Conservation (phyloP, 2,113 vertebrate genomes). For the Motacilla tschutschensis region DNA sequence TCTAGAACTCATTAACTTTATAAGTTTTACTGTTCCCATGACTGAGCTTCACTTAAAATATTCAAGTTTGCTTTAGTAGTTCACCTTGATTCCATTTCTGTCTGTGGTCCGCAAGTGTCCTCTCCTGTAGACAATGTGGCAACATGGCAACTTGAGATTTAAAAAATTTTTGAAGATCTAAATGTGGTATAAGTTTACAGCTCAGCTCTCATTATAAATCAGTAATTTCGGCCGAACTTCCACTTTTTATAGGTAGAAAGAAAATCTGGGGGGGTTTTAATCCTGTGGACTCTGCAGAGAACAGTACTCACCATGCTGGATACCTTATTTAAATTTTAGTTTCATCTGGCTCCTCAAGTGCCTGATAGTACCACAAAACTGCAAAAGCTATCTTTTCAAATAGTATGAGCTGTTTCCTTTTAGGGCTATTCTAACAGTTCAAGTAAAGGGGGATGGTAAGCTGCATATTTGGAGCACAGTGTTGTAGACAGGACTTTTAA, state of each 20-base stretch:
- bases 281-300: accelerated
- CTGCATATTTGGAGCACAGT: background rate
- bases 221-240: background rate
- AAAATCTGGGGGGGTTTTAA: background rate
- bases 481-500: background rate
- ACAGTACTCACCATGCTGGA: background rate
- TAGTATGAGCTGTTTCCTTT: background rate
- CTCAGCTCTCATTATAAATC: background rate
- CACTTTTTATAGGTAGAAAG: background rate
- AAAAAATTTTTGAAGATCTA: background rate
- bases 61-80: conserved; percentile 48
- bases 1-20: conserved; percentile 82
- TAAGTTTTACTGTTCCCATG: conserved; percentile 75
- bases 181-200: background rate
- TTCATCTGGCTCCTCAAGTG: background rate
- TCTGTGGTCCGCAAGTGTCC: conserved; percentile 3
- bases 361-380: background rate
- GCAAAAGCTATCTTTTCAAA: background rate
- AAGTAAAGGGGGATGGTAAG: background rate
- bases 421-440: background rate
- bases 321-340: background rate
- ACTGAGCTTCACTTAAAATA: conserved; percentile 67
- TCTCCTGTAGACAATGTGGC: background rate
- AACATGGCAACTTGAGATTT: background rate
- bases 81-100: conserved; percentile 27